Evolutionary conservation across 1,140 invertebrate genomes (phyloP).

Genomic region (Mactra quadrangularis): DNA sequence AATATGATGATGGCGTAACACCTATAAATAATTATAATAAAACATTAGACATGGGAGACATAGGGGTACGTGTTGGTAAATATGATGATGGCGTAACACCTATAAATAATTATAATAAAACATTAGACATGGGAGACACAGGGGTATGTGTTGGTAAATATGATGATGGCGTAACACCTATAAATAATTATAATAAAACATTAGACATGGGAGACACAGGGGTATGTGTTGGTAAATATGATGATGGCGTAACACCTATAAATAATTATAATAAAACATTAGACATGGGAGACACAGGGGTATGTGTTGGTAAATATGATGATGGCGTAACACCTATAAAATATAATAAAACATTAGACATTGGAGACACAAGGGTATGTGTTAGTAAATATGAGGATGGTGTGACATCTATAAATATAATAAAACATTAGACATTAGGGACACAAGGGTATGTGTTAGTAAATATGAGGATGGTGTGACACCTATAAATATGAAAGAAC

Average conservation of each 20-base stretch:
- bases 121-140: conserved; percentile 12
- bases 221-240: conserved; percentile 35
- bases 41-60: conserved; percentile 13
- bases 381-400: conserved; percentile 7
- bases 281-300: conserved; percentile 32
- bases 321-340: conserved; percentile 2
- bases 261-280: neutral
- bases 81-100: neutral
- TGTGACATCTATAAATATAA: neutral
- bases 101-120: neutral
- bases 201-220: conserved; percentile 33
- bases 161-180: neutral
- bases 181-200: neutral
- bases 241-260: neutral
- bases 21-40: neutral
- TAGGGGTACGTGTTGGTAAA: conserved; percentile 46
- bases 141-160: conserved; percentile 50
- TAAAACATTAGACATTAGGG: conserved; percentile 7
- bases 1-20: neutral
- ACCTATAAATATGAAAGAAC: neutral
- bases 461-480: neutral
- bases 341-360: neutral
- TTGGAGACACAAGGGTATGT: conserved; percentile 42
- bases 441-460: conserved; percentile 46
- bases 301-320: conserved; percentile 31